Base-by-base conservation (phyloP, 37 sponge, comb jelly and placozoan genomes). In the Agelas oroides region DNA sequence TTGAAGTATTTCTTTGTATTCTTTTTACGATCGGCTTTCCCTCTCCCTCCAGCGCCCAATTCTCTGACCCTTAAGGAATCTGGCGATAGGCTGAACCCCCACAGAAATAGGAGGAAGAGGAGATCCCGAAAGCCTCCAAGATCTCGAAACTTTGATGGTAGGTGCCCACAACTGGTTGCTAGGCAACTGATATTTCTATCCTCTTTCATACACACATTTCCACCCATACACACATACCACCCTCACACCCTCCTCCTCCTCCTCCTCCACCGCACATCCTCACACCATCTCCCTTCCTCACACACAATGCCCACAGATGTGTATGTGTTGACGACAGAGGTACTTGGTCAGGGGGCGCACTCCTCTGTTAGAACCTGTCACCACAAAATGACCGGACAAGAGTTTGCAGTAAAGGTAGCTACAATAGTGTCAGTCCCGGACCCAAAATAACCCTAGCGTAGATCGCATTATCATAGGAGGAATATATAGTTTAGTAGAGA, bases 331-430 rank as follows among this genome's bases (percentile, higher is more conserved):
- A 71, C 82, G 20, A 78, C 65, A 20, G 90, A 93, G 76, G 64
- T 77, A 1, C 65, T 93, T 36, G 94, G 94, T 11, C 33, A 30
- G 30, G 94, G 94, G 30, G 87, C 94, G 0, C 77, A 72, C 70
- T 85, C 94, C 13, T 75, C 86, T 25, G 94, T 93, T 19, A 66
- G 37, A 30, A 87, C 80, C 21, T 93, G 94, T 34, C 39, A 52
- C 6, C 67, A 79, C 21, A 86, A 35, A 46, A 16, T 52, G 18
- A 60, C 77, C 3, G 59, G 56, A 20, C 46, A 73, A 24, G 71
- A 89, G 57, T 89, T 66, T 82, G 94, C 94, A n/a, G 94, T 82
- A 21, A 93, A 93, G 86, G 91, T 90, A 35, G 6, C 15, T 70
- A 6, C 25, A 1, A n/a, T n/a, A n/a, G n/a, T n/a, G n/a, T n/a